Base-by-base conservation (phyloP, 2,113 vertebrate genomes). In the Gymnobelideus leadbeateri region DNA sequence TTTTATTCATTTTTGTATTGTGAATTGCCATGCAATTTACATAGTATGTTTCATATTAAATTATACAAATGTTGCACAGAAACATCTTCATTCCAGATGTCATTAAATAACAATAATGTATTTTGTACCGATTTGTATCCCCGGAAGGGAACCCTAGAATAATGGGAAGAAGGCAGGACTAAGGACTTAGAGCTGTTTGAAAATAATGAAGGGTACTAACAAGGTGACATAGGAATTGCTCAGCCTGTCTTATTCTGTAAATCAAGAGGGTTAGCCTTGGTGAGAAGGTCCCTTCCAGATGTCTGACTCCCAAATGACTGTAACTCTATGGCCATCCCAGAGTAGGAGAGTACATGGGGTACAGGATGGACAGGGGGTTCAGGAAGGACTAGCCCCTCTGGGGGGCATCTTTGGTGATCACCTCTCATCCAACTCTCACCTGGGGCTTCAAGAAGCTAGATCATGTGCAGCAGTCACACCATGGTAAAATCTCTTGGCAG, bases 31-130 rank as follows among this genome's bases (percentile, higher is more conserved):
- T 91, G 6, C 19, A 93, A 95, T 95, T 97, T 95, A 14, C 49
- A 91, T 53, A 61, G 23, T 49, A 9, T 91, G 10, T 89, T 97
- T 94, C 91, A 68, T 95, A 55, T 91, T 57, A 89, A 94, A 77
- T 28, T 94, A 51, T 47, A 94, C 95, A 52, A 93, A 95, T 31
- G 54, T 57, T 93, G 2, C 61, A 94, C 46, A n/a, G 43, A 96
- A 96, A 90, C 97, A 68, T 93, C 28, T 49, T 24, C 90, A 92
- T 95, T 97, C 14, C 54, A 91, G 96, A 96, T 89, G 91, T 54
- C 95, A 51, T 31, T 96, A 95, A 95, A 52, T 95, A 47, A 93
- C 50, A 93, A 95, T 93, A 95, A 93, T 96, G 37, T 91, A 92
- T 55, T 92, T 96, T 68, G 61, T 92, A 84, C 8, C 19, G 23